Conservation (phyloP, 2,888 invertebrate genomes). For the Rotaria socialis region DNA sequence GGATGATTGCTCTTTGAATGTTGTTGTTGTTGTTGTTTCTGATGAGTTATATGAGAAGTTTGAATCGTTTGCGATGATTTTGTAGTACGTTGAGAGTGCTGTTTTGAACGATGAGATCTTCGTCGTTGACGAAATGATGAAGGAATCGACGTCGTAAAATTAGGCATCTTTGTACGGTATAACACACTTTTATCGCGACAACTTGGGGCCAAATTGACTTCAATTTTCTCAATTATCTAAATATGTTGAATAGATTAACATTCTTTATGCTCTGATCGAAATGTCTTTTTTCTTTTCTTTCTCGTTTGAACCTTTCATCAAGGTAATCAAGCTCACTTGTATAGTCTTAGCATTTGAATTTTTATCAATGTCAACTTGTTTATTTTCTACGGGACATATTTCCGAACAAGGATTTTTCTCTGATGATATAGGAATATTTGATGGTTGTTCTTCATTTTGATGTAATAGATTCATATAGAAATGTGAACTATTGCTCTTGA, state of each 20-base stretch:
- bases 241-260: constrained; percentile 10
- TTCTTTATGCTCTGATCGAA: background rate
- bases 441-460: background rate
- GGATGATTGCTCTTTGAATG: background rate
- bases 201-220: constrained; percentile 10
- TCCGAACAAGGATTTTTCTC: background rate
- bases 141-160: background rate
- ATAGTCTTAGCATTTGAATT: background rate
- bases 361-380: background rate
- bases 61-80: background rate
- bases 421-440: background rate
- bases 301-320: background rate
- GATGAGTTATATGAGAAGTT: background rate
- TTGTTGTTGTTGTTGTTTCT: background rate
- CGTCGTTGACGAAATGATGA: background rate
- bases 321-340: background rate
- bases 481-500: too few relatives aligned
- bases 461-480: background rate
- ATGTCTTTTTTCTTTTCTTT: background rate
- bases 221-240: background rate
- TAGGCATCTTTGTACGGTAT: constrained; percentile 19
- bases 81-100: background rate
- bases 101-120: background rate
- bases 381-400: background rate
- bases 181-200: constrained; percentile 5